Evolutionary conservation across 2,888 invertebrate species (phyloP), one percentile per base, ranked within the genome.

Genomic region (Xestia xanthographa): DNA sequence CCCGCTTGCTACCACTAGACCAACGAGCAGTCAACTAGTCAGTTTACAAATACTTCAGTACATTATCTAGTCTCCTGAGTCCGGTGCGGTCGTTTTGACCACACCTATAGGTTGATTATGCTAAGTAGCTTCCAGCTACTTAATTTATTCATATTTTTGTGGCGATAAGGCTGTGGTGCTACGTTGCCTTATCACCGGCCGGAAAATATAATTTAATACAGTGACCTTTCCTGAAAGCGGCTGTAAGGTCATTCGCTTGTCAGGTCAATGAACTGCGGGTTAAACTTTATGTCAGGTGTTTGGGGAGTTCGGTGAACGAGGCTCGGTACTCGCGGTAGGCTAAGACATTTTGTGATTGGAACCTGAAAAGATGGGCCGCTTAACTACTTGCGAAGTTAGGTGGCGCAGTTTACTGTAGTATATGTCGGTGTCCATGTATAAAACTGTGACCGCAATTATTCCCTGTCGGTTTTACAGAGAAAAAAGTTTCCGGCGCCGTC

Each of bases 221-320:
- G 72, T 48, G 66, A 83, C 79, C 68, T 84, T 73, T 66, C 29
- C 60, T 58, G 68, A 66, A 81, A 67, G 8, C 14, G 48, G 34
- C 48, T 65, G 43, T 43, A 26, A 69, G 69, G 84, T 73, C 34
- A 68, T 53, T 77, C n/a, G 38, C 50, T 38, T 45, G 4, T 22
- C 9, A 29, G 80, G 60, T 66, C 66, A 66, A 56, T 62, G 66
- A 66, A 50, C 79, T 12, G 14, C 0, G 43, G 45, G 20, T 66
- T 66, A 72, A 79, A 83, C 14, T 56, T 68, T 48, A 60, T 60
- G 14, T 12, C 41, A 56, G 66, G 48, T 68, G 14, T 53, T 53
- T 9, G 4, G 17, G 1, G 26, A 29, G 62, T n/a, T 67, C 38
- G 41, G 29, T 50, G 62, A 58, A 58, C 56, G 14, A 45, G 6